These are phyloP conservation scores for Nemotelus pantherinus DNA, from an alignment of 2,888 invertebrate genomes.

Conservation along the genomic window DNA sequence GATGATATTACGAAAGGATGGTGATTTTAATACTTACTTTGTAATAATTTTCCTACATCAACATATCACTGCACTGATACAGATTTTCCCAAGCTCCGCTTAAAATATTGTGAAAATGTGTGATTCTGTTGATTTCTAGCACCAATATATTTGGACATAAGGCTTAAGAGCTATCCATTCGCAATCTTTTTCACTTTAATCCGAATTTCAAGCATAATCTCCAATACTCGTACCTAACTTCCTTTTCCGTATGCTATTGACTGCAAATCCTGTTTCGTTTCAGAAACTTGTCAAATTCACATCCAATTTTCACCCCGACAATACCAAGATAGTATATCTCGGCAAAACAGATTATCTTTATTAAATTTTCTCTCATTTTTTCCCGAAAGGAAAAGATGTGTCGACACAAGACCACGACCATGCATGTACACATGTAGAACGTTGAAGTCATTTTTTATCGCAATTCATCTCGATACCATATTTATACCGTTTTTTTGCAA, in stretches of 20 bases:
- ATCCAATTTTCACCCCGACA: slow-evolving; percentile 43
- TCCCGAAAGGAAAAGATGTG: slow-evolving; percentile 28
- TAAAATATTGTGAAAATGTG: too few species aligned
- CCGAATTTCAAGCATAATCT: too few species aligned
- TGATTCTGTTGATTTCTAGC: too few species aligned
- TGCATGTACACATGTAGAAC: slow-evolving; percentile 25
- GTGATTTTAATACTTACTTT: too few species aligned
- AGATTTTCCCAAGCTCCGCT: too few species aligned
- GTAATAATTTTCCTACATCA: too few species aligned
- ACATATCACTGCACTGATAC: too few species aligned
- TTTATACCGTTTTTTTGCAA: slow-evolving; percentile 46
- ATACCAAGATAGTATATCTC: slow-evolving; percentile 19
- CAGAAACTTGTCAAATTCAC: slow-evolving; percentile 48
- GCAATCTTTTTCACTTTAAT: too few species aligned
- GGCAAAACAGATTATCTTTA: slow-evolving; percentile 49
- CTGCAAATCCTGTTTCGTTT: slow-evolving; percentile 46
- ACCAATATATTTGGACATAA: too few species aligned
- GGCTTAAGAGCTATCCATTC: too few species aligned
- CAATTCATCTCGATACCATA: slow-evolving; percentile 43
- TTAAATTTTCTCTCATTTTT: slow-evolving; percentile 50
- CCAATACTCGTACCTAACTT: not conserved
- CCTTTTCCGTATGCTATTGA: slow-evolving; percentile 17
- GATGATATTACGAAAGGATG: too few species aligned
- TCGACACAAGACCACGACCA: slow-evolving; percentile 33
- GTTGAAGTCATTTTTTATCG: slow-evolving; percentile 17